phyloP scores from a whole-genome alignment of 2,113 vertebrate genomes.

The Oncorhynchus gorbuscha region DNA sequence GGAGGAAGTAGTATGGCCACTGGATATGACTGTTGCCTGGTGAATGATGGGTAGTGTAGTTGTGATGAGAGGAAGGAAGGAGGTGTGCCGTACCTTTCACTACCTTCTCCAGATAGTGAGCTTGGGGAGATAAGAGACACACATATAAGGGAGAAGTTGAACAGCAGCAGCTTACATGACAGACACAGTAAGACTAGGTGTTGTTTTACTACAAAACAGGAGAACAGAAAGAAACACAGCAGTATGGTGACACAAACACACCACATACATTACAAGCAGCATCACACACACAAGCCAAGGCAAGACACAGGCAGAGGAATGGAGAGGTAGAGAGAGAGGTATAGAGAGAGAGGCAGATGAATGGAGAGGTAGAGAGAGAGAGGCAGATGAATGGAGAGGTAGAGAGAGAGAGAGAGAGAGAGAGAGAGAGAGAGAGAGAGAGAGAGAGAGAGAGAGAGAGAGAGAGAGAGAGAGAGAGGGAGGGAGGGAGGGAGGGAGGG shows the following conservation, averaged over 20 bases:
- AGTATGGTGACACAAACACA: constrained; percentile 31
- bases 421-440: neutral
- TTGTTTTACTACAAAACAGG: constrained; percentile 60
- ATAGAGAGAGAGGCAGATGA: neutral
- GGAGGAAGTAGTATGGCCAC: constrained; percentile 43
- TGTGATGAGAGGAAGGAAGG: constrained; percentile 67
- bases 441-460: neutral
- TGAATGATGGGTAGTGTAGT: constrained; percentile 52
- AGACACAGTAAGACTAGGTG: constrained; percentile 65
- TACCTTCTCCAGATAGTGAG: constrained; percentile 99
- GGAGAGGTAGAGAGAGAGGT: constrained; percentile 4
- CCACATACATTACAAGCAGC: constrained; percentile 64
- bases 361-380: neutral
- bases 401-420: neutral
- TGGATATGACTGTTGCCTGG: constrained; percentile 37
- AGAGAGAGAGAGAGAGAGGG: neutral
- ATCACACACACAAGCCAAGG: constrained; percentile 37
- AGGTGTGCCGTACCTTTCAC: constrained; percentile 99
- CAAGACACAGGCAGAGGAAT: constrained; percentile 27
- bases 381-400: too few species aligned
- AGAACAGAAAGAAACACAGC: constrained; percentile 41
- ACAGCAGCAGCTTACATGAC: constrained; percentile 73
- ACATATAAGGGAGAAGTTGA: constrained; percentile 93
- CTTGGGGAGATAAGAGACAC: constrained; percentile 99
- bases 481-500: too few species aligned